A percentile compares a stretch with the other conserved stretches of the same genome.
Evolutionary conservation across 2,113 vertebrate species (phyloP).

Genomic region (Tylochromis polylepis): DNA sequence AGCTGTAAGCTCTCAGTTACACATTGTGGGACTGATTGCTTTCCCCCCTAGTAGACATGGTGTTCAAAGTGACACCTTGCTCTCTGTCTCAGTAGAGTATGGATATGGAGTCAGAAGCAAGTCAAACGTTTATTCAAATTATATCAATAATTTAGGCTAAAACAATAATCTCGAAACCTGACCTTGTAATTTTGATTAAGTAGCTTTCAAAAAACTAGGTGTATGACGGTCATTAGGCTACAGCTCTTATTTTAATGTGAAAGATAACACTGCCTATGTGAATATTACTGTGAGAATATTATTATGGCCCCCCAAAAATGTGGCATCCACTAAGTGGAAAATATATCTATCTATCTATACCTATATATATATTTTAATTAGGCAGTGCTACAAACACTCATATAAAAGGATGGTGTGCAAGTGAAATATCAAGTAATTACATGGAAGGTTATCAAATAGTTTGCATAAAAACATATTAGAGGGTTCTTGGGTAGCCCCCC

Average conservation of each 20-base stretch:
- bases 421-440: slow-evolving; percentile 7
- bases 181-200: background rate
- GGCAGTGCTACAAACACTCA: background rate
- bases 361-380: background rate
- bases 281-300: background rate
- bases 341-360: background rate
- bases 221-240: background rate
- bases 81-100: background rate
- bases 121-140: background rate
- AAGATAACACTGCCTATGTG: too few species aligned
- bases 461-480: background rate
- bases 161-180: background rate
- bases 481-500: background rate
- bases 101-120: background rate
- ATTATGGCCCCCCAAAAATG: background rate
- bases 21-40: background rate
- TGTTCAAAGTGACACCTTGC: background rate
- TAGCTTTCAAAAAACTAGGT: background rate
- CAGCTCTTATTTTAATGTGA: background rate
- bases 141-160: background rate
- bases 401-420: background rate
- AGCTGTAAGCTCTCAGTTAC: background rate
- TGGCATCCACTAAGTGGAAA: background rate
- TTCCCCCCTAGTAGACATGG: background rate
- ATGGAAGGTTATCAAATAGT: background rate